These are phyloP conservation scores for Drosophila picticornis DNA, from an alignment of 2,888 invertebrate species.

Conservation along the genomic window DNA sequence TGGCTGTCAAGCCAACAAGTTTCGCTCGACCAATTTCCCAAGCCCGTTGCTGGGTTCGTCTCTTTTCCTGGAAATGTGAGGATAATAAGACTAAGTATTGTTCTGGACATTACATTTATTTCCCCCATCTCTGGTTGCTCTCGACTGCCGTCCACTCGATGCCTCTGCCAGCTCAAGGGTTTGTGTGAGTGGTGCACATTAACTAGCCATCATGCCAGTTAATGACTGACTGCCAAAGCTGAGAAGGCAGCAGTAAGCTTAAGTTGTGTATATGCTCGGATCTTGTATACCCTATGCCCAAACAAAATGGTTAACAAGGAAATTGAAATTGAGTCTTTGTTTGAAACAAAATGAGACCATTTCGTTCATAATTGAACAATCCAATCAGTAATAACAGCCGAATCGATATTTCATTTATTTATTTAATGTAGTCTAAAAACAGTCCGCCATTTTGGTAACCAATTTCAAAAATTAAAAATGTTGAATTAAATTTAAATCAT, in stretches of 20 bases:
- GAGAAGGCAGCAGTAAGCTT: slow-evolving; percentile 36
- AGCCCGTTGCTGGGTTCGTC: too few relatives aligned
- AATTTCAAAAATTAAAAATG: background rate
- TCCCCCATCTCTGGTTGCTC: slow-evolving; percentile 2
- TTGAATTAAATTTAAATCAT: background rate
- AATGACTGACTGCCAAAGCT: slow-evolving; percentile 38
- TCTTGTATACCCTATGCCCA: background rate
- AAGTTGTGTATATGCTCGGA: background rate
- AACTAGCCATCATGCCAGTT: slow-evolving; percentile 52
- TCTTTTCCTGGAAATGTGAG: background rate
- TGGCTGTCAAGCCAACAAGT: background rate
- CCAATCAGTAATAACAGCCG: background rate
- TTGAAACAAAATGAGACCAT: background rate
- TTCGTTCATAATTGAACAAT: background rate
- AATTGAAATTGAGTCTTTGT: background rate
- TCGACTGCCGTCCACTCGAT: slow-evolving; percentile 11
- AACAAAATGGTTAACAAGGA: background rate
- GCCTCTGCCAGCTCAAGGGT: slow-evolving; percentile 23
- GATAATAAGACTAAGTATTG: slow-evolving; percentile 23
- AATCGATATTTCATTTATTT: background rate
- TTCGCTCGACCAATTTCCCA: slow-evolving; percentile 1
- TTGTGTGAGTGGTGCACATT: slow-evolving; percentile 31
- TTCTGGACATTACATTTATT: slow-evolving; percentile 31
- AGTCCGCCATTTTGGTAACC: background rate
- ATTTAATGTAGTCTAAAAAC: background rate